Conservation (phyloP, 2,113 vertebrate genomes). For the Caranx ignobilis region DNA sequence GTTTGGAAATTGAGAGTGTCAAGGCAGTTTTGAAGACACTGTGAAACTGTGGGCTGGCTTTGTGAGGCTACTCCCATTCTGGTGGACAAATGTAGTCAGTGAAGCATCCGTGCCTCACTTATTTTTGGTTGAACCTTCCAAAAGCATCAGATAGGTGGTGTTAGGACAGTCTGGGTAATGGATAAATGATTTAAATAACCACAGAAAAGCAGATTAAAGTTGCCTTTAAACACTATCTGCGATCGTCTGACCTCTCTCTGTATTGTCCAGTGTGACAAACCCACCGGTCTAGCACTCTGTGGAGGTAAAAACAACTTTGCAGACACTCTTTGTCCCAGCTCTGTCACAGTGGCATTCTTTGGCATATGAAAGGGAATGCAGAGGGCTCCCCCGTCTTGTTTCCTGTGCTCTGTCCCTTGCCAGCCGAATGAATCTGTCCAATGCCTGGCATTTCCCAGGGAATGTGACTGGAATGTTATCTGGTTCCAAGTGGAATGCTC, state of each 20-base stretch:
- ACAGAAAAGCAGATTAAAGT: neutral
- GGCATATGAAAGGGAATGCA: conserved; percentile 68
- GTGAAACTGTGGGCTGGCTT: conserved; percentile 5
- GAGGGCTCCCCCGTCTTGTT: conserved; percentile 51
- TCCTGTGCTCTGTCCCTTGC: conserved; percentile 61
- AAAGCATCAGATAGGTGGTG: conserved; percentile 5
- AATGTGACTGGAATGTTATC: conserved; percentile 79
- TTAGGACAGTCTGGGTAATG: conserved; percentile 1
- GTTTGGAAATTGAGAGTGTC: neutral
- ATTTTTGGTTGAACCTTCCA: conserved; percentile 26
- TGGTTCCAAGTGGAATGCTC: conserved; percentile 64
- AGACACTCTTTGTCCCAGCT: conserved; percentile 40
- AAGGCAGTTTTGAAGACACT: neutral
- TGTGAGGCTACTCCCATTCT: neutral
- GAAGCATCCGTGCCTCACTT: neutral
- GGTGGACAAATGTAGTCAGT: neutral
- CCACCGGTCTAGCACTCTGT: conserved; percentile 29
- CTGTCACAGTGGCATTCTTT: conserved; percentile 71
- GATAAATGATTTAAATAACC: neutral
- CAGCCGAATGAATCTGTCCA: conserved; percentile 48
- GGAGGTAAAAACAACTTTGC: conserved; percentile 49
- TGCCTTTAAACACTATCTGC: conserved; percentile 6
- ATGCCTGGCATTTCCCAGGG: conserved; percentile 65
- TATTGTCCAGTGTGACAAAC: conserved; percentile 20
- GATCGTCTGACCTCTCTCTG: conserved; percentile 18